phyloP scores from a whole-genome alignment of 2,888 invertebrate species.

The Disparrhopalites patrizii region DNA sequence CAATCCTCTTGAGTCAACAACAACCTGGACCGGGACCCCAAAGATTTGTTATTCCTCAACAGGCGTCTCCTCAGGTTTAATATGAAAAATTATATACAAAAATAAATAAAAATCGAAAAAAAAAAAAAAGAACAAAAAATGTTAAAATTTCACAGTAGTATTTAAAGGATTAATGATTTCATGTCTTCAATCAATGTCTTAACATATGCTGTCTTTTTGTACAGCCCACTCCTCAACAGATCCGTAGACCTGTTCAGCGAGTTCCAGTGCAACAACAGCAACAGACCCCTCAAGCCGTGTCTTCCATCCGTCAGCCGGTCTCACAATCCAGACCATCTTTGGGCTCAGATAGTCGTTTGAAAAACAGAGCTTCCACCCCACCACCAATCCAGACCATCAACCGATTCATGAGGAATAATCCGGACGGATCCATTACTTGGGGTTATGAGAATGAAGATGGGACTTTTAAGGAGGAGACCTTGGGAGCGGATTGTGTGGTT shows the following conservation, averaged over 20 bases:
- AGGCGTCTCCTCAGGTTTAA: slow-evolving; percentile 37
- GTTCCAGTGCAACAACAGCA: slow-evolving; percentile 29
- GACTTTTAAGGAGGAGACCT: slow-evolving; percentile 48
- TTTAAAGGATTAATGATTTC: too few relatives aligned
- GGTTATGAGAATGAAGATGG: slow-evolving; percentile 48
- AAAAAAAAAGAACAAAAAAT: too few relatives aligned
- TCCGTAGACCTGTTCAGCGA: slow-evolving; percentile 36
- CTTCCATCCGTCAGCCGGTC: slow-evolving; percentile 11
- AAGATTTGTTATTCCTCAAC: slow-evolving; percentile 35
- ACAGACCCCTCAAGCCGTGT: slow-evolving; percentile 19
- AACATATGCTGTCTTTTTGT: too few relatives aligned
- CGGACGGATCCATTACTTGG: slow-evolving; percentile 47
- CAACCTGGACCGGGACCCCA: slow-evolving; percentile 29
- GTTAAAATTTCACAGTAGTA: too few relatives aligned
- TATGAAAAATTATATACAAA: too few relatives aligned
- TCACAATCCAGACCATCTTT: slow-evolving; percentile 13
- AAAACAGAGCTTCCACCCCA: slow-evolving; percentile 35
- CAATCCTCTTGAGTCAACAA: slow-evolving; percentile 29
- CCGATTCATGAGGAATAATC: slow-evolving; percentile 45
- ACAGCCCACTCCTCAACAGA: slow-evolving; percentile 33
- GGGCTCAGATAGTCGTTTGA: slow-evolving; percentile 2
- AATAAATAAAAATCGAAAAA: too few relatives aligned
- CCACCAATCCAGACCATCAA: slow-evolving; percentile 47
- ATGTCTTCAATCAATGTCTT: too few relatives aligned
- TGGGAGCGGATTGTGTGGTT: slow-evolving; percentile 48